phyloP scores from a whole-genome alignment of 2,888 invertebrate species.

The Xanthorhoe spadicearia region DNA sequence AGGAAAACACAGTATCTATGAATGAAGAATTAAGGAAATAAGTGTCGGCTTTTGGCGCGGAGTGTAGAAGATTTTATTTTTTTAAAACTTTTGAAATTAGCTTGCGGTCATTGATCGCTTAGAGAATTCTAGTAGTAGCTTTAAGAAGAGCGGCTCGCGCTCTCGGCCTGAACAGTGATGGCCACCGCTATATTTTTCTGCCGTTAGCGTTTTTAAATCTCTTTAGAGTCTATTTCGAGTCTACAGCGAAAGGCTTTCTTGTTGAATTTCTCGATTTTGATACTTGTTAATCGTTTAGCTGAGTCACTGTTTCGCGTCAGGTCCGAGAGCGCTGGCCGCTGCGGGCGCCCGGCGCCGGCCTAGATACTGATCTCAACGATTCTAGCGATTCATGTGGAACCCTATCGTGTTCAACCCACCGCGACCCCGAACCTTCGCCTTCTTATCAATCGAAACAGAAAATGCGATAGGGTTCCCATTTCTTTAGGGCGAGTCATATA shows the following conservation, averaged over 20 bases:
- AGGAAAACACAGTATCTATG: not conserved
- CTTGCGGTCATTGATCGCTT: constrained; percentile 83
- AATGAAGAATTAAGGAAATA: not conserved
- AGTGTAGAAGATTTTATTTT: constrained; percentile 83
- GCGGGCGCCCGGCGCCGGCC: constrained; percentile 66
- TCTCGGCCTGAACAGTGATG: constrained; percentile 65
- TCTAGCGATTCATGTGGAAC: constrained; percentile 61
- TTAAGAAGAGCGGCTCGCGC: constrained; percentile 78
- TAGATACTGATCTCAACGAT: constrained; percentile 70
- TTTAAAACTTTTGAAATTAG: constrained; percentile 84
- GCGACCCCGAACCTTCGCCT: constrained; percentile 16
- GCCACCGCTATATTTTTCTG: constrained; percentile 57
- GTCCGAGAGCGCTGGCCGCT: constrained; percentile 72
- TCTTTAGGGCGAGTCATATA: constrained; percentile 57
- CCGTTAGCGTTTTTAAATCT: constrained; percentile 61
- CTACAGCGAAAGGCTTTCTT: constrained; percentile 66
- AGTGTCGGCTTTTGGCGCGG: constrained; percentile 10
- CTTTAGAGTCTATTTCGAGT: constrained; percentile 57
- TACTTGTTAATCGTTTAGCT: constrained; percentile 53
- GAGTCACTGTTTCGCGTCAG: constrained; percentile 57
- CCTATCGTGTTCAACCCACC: constrained; percentile 39
- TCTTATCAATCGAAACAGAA: constrained; percentile 14
- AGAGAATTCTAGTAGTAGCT: constrained; percentile 82
- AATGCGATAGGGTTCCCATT: constrained; percentile 39
- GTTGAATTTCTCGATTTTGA: constrained; percentile 55